phyloP scores from a whole-genome alignment of 2,797 vertebrate genomes.

The Melanotaenia boesemani region DNA sequence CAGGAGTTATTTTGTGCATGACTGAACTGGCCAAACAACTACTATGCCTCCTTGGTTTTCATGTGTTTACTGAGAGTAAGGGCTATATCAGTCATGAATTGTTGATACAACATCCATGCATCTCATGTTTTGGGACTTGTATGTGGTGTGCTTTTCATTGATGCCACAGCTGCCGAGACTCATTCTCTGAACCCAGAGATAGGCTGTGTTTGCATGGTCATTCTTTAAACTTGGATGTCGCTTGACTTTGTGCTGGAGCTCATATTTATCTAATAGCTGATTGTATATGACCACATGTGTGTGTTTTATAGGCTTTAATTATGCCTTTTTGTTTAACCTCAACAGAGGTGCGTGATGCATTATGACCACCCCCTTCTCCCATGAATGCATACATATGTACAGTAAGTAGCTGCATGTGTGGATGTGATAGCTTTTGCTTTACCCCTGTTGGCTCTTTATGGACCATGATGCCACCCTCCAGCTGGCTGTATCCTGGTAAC shows the following conservation, averaged over 20 bases:
- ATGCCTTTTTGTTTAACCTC: constrained; percentile 47
- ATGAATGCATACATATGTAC: neutral
- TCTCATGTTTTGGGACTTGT: constrained; percentile 15
- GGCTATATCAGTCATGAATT: constrained; percentile 71
- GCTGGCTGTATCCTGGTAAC: constrained; percentile 17
- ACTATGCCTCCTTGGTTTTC: constrained; percentile 59
- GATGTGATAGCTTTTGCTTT: constrained; percentile 2
- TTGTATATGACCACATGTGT: constrained; percentile 62
- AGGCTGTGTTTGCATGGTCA: constrained; percentile 2
- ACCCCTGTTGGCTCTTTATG: constrained; percentile 1
- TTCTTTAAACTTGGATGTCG: constrained; percentile 24
- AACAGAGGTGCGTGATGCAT: constrained; percentile 60
- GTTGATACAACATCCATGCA: constrained; percentile 33
- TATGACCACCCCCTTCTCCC: neutral
- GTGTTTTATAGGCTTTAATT: constrained; percentile 53
- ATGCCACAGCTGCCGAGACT: constrained; percentile 56
- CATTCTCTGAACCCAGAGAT: constrained; percentile 22
- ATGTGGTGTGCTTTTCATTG: constrained; percentile 27
- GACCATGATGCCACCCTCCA: constrained; percentile 9
- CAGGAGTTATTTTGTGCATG: constrained; percentile 35
- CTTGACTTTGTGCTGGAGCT: constrained; percentile 39
- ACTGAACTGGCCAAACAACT: constrained; percentile 57
- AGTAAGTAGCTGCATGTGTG: constrained; percentile 18
- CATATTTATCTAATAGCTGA: constrained; percentile 54
- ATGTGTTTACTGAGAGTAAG: constrained; percentile 77